phyloP scores from a whole-genome alignment of 1,140 invertebrate genomes.

The Penaeus indicus region DNA sequence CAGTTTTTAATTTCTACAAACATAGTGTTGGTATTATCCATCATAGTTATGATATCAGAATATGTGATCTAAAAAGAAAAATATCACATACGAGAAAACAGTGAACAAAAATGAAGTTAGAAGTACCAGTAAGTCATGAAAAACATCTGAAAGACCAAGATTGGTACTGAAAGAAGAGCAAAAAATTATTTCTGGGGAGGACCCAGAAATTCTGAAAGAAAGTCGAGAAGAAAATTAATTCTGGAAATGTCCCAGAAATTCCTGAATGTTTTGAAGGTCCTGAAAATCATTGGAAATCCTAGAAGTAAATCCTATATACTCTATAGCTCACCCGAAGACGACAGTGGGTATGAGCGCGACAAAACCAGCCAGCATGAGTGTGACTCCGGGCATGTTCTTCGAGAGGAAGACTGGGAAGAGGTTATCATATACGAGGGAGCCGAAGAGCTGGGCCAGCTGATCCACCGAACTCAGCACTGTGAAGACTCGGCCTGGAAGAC shows the following conservation, averaged over 20 bases:
- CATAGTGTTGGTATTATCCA: too few species aligned
- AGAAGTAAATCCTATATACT: background rate
- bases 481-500: conserved; percentile 17
- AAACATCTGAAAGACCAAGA: too few species aligned
- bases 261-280: background rate
- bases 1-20: too few species aligned
- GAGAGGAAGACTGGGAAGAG: background rate
- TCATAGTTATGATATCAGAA: too few species aligned
- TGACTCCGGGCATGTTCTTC: background rate
- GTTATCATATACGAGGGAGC: background rate
- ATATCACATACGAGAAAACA: too few species aligned
- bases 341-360: background rate
- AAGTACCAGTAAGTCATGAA: too few species aligned
- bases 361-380: background rate
- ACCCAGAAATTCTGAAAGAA: too few species aligned
- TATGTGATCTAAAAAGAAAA: too few species aligned
- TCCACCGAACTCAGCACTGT: background rate
- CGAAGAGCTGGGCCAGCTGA: background rate
- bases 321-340: background rate
- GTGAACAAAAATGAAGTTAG: too few species aligned
- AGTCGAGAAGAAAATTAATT: too few species aligned
- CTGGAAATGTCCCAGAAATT: background rate
- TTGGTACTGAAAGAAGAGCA: too few species aligned
- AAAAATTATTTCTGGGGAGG: too few species aligned
- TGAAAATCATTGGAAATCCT: background rate